Conservation (phyloP, 2,797 vertebrate genomes). For the Chaunax sp. region DNA sequence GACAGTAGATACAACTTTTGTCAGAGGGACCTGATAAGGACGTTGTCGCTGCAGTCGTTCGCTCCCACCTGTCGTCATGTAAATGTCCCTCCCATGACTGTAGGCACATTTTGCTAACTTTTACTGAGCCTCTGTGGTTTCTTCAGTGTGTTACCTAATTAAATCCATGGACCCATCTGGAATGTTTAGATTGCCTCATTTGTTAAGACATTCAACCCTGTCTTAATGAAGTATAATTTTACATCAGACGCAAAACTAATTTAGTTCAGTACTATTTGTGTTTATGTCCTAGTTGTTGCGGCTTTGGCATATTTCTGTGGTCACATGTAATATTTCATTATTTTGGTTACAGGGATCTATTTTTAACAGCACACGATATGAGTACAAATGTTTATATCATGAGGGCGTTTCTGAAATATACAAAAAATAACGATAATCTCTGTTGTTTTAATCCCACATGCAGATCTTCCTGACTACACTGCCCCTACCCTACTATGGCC, state of each 20-base stretch:
- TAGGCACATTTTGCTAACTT: conserved; percentile 33
- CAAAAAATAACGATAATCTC: background rate
- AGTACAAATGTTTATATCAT: background rate
- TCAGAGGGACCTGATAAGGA: background rate
- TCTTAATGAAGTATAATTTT: background rate
- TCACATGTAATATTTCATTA: background rate
- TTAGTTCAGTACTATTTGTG: conserved; percentile 1
- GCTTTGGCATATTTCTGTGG: background rate
- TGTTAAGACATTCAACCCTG: background rate
- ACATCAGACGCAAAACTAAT: background rate
- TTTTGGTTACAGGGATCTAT: background rate
- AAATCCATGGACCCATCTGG: fast-evolving
- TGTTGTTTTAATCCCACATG: background rate
- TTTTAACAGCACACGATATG: background rate
- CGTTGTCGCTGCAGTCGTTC: background rate
- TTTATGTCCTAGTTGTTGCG: background rate
- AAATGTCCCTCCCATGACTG: background rate
- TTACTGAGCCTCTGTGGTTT: conserved; percentile 1
- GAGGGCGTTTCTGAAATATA: background rate
- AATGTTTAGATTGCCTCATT: background rate
- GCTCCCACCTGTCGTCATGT: conserved; percentile 32
- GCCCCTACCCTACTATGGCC: conserved; percentile 78
- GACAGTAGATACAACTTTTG: background rate
- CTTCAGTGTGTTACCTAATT: background rate
- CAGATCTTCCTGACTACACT: conserved; percentile 33